Evolutionary conservation across 2,888 invertebrate genomes (phyloP), one percentile per base, ranked within the genome.

Genomic region (Vandiemenella viatica): DNA sequence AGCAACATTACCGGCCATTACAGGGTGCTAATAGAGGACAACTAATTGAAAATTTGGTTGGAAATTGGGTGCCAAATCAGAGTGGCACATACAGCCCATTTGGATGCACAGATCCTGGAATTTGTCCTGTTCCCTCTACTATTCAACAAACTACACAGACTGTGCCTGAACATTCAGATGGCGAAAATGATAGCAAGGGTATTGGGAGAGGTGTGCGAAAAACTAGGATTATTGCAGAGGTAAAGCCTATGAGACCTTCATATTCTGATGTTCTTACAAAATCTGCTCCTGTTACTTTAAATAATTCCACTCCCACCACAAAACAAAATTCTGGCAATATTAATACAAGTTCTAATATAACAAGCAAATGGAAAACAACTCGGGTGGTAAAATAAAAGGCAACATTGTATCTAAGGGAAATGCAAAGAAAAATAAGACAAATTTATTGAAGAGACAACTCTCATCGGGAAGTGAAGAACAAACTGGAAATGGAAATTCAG

Each of bases 201-300:
- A 54, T 53, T 50, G 55, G 52, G 45, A 53, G 49, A 40, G 26
- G 22, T n/a, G n/a, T 42, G 20, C 42, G 38, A 6, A 52, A 49
- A 38, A 18, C 46, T 17, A 45, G 53, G 21, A 72, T 70, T 55
- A 50, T 54, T 44, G 48, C 51, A 26, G 53, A 51, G 71, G 66
- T 51, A 77, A 84, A 84, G 60, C 87, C 87, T 0, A 87, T 87
- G 86, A 74, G 87, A 47, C 86, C 87, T 45, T 80, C 83, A 13
- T 88, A 88, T 63, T 88, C 88, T 0, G 87, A 86, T 68, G 85
- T 88, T 6, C 63, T 88, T 38, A 80, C 84, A 22, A 88, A 88
- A 66, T 70, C 72, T 6, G 70, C 69, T 7, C 72, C 68, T 1
- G 56, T 63, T 21, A 59, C 62, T 5, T n/a, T n/a, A n/a, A 42